These are phyloP conservation scores for Daphoenositta chrysoptera DNA, from an alignment of 2,113 vertebrate genomes.

Conservation along the genomic window DNA sequence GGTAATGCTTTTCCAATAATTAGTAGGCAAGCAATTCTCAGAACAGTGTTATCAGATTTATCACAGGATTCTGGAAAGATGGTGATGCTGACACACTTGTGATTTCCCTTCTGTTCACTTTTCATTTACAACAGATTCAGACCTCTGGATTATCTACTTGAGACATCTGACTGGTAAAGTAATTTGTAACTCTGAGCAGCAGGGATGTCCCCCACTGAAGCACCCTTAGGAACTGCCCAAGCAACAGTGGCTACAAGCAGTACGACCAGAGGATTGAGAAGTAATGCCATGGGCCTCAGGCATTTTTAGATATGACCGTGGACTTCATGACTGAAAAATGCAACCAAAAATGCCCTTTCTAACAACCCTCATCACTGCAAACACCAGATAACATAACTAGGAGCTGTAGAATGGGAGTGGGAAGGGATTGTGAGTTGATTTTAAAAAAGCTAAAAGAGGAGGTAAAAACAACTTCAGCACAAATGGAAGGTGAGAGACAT, in stretches of 20 bases:
- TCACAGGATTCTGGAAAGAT: slow-evolving; percentile 38
- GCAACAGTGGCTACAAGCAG: not conserved
- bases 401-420: not conserved
- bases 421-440: not conserved
- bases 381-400: not conserved
- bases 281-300: not conserved
- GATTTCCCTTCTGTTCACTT: slow-evolving; percentile 26
- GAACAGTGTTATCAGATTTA: slow-evolving; percentile 38
- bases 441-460: not conserved
- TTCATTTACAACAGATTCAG: not conserved
- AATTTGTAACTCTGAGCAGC: not conserved
- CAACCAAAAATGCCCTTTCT: not conserved
- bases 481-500: not conserved
- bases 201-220: not conserved
- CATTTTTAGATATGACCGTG: not conserved
- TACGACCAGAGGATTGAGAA: not conserved
- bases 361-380: not conserved
- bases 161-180: not conserved
- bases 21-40: slow-evolving; percentile 39
- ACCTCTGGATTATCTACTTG: not conserved
- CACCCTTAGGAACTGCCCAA: not conserved
- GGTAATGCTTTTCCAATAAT: slow-evolving; percentile 48
- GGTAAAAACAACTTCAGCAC: not conserved
- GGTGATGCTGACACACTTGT: not conserved
- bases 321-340: not conserved